Conservation (phyloP, 2,113 vertebrate species). For the Scophthalmus maximus region DNA sequence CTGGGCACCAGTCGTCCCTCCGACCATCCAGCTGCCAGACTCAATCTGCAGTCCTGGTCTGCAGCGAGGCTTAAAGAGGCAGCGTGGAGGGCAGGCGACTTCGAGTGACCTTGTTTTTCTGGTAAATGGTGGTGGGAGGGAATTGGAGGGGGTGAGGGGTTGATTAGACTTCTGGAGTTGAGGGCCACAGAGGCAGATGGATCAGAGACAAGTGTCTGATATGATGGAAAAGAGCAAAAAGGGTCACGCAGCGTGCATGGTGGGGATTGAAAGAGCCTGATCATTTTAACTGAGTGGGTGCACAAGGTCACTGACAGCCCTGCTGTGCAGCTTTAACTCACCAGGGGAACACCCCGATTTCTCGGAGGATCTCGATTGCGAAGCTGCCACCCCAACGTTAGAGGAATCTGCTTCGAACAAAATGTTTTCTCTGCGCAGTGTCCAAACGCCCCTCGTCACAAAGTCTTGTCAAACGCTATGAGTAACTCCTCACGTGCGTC, state of each 20-base stretch:
- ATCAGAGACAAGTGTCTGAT: slow-evolving; percentile 26
- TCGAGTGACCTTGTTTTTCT: slow-evolving; percentile 62
- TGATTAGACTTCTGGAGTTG: slow-evolving; percentile 40
- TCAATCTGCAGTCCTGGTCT: slow-evolving; percentile 50
- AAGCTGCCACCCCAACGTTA: neutral
- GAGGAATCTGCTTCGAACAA: slow-evolving; percentile 1
- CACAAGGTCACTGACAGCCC: slow-evolving; percentile 25
- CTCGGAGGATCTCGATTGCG: neutral
- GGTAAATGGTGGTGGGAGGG: slow-evolving; percentile 14
- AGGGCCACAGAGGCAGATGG: slow-evolving; percentile 24
- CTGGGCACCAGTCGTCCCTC: slow-evolving; percentile 40
- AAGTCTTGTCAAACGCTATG: neutral
- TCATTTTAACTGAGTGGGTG: slow-evolving; percentile 14
- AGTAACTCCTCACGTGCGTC: slow-evolving; percentile 23
- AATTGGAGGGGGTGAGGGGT: slow-evolving; percentile 16
- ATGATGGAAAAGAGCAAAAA: slow-evolving; percentile 23
- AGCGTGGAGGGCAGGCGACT: slow-evolving; percentile 31
- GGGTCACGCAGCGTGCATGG: slow-evolving; percentile 4
- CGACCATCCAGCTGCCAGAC: slow-evolving; percentile 48
- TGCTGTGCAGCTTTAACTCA: slow-evolving; percentile 5
- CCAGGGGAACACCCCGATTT: slow-evolving; percentile 12
- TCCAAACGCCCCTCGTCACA: slow-evolving; percentile 2
- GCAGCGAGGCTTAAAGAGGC: slow-evolving; percentile 60
- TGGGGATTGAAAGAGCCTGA: slow-evolving; percentile 27
- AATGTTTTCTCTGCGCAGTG: neutral